Evolutionary conservation across 2,888 invertebrate species (phyloP).

Genomic region (Theretra japonica): DNA sequence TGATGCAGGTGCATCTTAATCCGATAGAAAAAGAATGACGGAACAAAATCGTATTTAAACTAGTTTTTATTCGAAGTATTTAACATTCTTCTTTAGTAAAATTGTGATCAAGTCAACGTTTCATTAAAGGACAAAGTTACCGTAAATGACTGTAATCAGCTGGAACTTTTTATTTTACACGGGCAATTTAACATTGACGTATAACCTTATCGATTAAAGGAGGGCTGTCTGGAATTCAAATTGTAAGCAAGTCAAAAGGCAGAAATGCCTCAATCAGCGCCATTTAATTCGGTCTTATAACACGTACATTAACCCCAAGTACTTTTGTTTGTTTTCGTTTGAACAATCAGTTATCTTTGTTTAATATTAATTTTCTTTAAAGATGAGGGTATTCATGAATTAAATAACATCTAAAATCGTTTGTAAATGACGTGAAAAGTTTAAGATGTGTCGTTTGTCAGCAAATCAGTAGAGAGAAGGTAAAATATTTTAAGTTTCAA

Average conservation of each 20-base stretch:
- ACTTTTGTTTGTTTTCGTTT: constrained; percentile 21
- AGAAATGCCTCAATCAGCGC: neutral
- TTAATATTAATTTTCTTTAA: neutral
- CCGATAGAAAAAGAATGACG: no score
- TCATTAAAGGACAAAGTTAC: no score
- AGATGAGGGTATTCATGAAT: constrained; percentile 57
- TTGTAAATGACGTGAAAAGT: constrained; percentile 52
- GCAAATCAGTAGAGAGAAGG: constrained; percentile 43
- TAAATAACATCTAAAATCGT: constrained; percentile 37
- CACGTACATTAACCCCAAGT: neutral
- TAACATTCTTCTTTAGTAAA: no score
- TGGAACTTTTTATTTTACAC: constrained; percentile 34
- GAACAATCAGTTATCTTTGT: neutral
- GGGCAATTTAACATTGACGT: constrained; percentile 6
- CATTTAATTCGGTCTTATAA: neutral
- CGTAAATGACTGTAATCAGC: constrained; percentile 29
- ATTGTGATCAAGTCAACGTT: no score
- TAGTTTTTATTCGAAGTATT: no score
- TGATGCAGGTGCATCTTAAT: no score
- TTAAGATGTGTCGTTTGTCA: constrained; percentile 40
- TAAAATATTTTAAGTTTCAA: constrained; percentile 37
- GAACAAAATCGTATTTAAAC: no score
- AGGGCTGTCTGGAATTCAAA: neutral
- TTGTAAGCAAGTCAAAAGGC: neutral
- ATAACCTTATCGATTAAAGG: neutral